Evolutionary conservation across 2,113 vertebrate genomes (phyloP), one percentile per base, ranked within the genome.

Genomic region (Phylloscopus trochiloides): DNA sequence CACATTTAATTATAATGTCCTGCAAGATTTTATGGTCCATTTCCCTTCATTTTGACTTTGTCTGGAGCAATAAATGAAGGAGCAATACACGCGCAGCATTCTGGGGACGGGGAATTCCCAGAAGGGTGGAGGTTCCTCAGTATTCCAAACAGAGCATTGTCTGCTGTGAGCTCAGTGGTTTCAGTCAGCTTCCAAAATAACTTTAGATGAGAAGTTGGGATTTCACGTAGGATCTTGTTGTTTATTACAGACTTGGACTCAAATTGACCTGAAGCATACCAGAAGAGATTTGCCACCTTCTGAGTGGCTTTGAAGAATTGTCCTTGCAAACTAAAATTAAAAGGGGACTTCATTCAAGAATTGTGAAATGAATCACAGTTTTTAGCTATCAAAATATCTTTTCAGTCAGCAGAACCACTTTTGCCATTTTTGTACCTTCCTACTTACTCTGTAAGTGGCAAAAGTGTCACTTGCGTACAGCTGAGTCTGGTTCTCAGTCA

Each of bases 21-120:
- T 70, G 32, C 32, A 68, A 51, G 43, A 43, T 93, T 90, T 92
- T 80, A 34, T 88, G 50, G 45, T 63, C 42, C 12, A 22, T 88
- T 96, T 96, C 63, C 85, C 32, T 84, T 84, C 19, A 50, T 92
- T 92, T 86, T 68, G 43, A 18, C 59, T 90, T 77, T 6, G 31
- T 43, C 47, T 90, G 68, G 54, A 77, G 70, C 43, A n/a, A 43
- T 80, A 88, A 77, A 68, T 84, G 57, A 54, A 90, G 34, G 28
- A 71, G 67, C 48, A 88, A 55, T 36, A 14, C 5, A 31, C 0
- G 0, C 2, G 4, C 32, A 66, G 65, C n/a, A 4, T 63, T 94
- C 57, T 92, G 72, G 52, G 63, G 88, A 25, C 12, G 7, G 47
- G 62, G 62, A 79, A 93, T 77, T 95, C 82, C 71, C 87, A 86